phyloP scores from a whole-genome alignment of 1,140 invertebrate species.

The Magallana gigas region DNA sequence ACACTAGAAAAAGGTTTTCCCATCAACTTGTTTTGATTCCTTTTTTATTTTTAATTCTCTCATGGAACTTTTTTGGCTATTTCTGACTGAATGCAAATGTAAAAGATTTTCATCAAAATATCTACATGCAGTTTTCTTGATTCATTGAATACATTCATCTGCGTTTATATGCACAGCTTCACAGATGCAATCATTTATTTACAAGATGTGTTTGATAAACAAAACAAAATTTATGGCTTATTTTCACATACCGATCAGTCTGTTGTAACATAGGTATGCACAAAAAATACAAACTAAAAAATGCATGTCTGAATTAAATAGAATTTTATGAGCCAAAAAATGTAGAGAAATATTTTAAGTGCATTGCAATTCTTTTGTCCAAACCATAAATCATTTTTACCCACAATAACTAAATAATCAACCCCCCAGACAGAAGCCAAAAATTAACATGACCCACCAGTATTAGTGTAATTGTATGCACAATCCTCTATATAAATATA shows the following conservation, averaged over 20 bases:
- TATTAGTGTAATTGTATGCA: no score
- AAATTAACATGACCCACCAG: no score
- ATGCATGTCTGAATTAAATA: not conserved
- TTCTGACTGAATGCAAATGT: no score
- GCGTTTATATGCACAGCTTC: not conserved
- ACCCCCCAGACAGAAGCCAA: no score
- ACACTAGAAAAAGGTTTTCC: no score
- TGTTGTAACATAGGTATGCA: not conserved
- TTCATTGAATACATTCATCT: not conserved
- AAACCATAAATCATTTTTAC: no score
- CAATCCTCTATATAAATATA: no score
- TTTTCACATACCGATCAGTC: not conserved
- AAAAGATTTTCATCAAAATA: not conserved
- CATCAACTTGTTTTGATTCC: no score
- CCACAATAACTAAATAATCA: no score
- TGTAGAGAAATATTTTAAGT: not conserved
- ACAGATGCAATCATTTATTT: slow-evolving; percentile 33
- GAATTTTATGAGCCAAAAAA: slow-evolving; percentile 1
- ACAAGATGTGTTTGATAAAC: not conserved
- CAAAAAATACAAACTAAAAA: not conserved
- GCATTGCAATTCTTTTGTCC: no score
- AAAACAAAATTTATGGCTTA: slow-evolving; percentile 13
- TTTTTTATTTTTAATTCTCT: no score
- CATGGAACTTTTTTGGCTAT: no score
- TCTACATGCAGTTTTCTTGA: not conserved